Conservation (phyloP, 2,888 invertebrate species). For the Caenorhabditis zanzibari region DNA sequence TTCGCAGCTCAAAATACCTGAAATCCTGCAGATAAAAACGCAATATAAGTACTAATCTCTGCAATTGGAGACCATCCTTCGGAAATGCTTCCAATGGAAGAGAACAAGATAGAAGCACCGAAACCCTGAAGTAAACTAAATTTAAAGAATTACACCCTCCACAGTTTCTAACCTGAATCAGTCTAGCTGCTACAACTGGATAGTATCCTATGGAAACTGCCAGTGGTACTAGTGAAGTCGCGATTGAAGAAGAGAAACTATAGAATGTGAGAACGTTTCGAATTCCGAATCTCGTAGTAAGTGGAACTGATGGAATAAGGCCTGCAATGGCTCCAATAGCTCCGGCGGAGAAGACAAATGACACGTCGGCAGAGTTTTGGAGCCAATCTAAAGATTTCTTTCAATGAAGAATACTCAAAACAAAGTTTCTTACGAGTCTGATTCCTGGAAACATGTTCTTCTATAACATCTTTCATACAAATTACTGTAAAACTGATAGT, state of each 20-base stretch:
- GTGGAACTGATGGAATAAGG: slow-evolving; percentile 63
- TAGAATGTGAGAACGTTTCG: slow-evolving; percentile 59
- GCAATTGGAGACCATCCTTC: slow-evolving; percentile 67
- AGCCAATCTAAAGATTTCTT: slow-evolving; percentile 64
- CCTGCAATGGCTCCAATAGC: slow-evolving; percentile 71
- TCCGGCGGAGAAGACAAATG: slow-evolving; percentile 67
- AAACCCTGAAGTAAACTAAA: slow-evolving; percentile 66
- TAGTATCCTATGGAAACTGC: slow-evolving; percentile 53
- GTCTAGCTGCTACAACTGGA: slow-evolving; percentile 44
- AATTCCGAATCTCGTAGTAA: slow-evolving; percentile 61
- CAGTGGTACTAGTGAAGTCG: slow-evolving; percentile 46
- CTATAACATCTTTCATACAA: slow-evolving; percentile 70
- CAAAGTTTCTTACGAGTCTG: slow-evolving; percentile 31
- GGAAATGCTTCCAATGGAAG: slow-evolving; percentile 68
- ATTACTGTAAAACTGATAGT: slow-evolving; percentile 71
- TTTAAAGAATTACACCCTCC: neutral
- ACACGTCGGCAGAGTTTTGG: slow-evolving; percentile 63
- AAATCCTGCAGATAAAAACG: slow-evolving; percentile 65
- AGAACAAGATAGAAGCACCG: slow-evolving; percentile 65
- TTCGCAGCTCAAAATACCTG: slow-evolving; percentile 43
- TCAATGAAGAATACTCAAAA: neutral
- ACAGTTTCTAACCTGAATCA: slow-evolving; percentile 25
- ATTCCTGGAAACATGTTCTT: slow-evolving; percentile 28
- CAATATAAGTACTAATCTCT: slow-evolving; percentile 67
- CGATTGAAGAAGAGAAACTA: slow-evolving; percentile 33